Evolutionary conservation across 2,888 invertebrate species (phyloP).

Genomic region (Tupiocoris notatus): DNA sequence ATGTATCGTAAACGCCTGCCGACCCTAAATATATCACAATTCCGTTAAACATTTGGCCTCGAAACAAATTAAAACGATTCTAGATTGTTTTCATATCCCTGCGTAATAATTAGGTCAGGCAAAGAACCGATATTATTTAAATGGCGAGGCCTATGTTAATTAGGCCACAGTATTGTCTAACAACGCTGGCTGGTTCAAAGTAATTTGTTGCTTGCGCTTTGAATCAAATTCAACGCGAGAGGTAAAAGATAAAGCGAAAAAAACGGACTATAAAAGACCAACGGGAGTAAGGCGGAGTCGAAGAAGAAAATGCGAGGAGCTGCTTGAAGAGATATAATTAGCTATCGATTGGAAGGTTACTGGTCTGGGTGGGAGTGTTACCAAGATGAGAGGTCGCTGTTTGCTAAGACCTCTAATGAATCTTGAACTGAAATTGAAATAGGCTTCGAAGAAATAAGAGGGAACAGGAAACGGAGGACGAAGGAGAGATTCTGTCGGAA

Average conservation of each 20-base stretch:
- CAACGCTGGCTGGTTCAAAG: background rate
- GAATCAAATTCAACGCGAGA: background rate
- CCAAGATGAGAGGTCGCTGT: conserved; percentile 5
- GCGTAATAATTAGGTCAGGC: background rate
- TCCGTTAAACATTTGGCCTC: no score
- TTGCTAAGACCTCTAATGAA: conserved; percentile 38
- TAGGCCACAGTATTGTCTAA: background rate
- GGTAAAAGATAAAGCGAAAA: background rate
- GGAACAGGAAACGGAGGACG: background rate
- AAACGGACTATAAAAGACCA: background rate
- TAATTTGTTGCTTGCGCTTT: background rate
- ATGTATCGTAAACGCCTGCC: no score
- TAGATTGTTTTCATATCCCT: no score
- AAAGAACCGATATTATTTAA: background rate
- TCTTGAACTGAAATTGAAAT: conserved; percentile 39
- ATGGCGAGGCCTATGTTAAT: background rate
- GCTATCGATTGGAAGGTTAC: conserved; percentile 25
- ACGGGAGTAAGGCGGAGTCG: background rate
- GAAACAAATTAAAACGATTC: no score
- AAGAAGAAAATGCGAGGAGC: background rate
- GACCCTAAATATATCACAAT: no score
- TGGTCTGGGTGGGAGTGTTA: background rate
- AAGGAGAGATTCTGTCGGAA: no score
- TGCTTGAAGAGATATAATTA: conserved; percentile 30
- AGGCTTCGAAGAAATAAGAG: conserved; percentile 25